Conservation (phyloP, 2,113 vertebrate genomes). For the Gobio gobio region DNA sequence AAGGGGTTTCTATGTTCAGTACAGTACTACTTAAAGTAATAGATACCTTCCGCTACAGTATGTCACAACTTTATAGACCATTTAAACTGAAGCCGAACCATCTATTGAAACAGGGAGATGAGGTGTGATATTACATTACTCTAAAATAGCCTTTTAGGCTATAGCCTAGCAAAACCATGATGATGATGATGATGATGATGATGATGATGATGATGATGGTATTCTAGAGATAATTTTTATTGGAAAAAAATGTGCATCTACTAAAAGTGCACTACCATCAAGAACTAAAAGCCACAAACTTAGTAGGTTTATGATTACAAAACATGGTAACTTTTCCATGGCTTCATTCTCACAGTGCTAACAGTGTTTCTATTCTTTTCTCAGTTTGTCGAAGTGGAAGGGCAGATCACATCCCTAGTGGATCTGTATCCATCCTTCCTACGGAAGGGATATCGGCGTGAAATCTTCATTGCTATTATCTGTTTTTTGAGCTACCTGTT, state of each 20-base stretch:
- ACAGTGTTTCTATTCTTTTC: conserved; percentile 24
- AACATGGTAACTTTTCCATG: not conserved
- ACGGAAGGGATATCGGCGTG: conserved; percentile 99
- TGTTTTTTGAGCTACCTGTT: conserved; percentile 98
- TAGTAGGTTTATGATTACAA: not conserved
- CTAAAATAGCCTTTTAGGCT: not conserved
- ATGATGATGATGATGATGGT: too few species aligned
- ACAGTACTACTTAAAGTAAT: conserved; percentile 17
- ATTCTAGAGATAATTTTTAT: not conserved
- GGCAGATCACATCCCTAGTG: conserved; percentile 99
- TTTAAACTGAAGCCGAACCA: not conserved
- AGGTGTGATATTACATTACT: not conserved
- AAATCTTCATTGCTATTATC: conserved; percentile 97
- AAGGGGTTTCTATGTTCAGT: not conserved
- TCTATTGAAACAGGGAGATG: not conserved
- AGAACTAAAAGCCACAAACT: not conserved
- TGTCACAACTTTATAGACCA: not conserved
- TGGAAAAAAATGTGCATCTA: not conserved
- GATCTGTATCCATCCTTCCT: conserved; percentile 99
- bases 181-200: too few species aligned
- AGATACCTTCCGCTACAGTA: not conserved
- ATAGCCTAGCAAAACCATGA: not conserved
- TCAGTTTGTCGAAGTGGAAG: conserved; percentile 99
- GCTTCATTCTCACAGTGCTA: not conserved
- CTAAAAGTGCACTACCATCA: not conserved